A percentile compares a stretch with the other conserved stretches of the same genome.
phyloP scores from a whole-genome alignment of 2,797 vertebrate genomes.

The Enteromius mattozi region DNA sequence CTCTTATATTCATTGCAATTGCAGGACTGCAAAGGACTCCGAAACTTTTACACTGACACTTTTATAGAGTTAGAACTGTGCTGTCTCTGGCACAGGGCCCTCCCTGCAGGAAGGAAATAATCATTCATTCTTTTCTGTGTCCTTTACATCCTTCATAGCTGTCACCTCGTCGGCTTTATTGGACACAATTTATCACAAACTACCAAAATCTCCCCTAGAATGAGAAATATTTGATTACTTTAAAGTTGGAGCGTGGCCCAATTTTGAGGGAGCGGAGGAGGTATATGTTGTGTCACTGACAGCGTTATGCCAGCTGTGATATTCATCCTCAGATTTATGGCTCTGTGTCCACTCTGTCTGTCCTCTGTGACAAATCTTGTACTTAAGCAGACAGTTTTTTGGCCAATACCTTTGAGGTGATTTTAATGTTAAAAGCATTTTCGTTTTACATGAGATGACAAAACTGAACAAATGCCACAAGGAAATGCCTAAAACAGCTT shows the following conservation, averaged over 20 bases:
- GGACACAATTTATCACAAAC: slow-evolving; percentile 47
- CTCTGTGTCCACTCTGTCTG: slow-evolving; percentile 33
- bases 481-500: slow-evolving; percentile 32
- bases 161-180: slow-evolving; percentile 26
- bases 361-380: slow-evolving; percentile 43
- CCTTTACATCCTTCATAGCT: slow-evolving; percentile 45
- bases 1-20: slow-evolving; percentile 19
- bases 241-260: slow-evolving; percentile 30
- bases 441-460: slow-evolving; percentile 21
- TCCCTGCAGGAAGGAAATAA: slow-evolving; percentile 30
- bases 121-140: slow-evolving; percentile 35
- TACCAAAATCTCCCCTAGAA: slow-evolving; percentile 39
- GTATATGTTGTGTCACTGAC: slow-evolving; percentile 26
- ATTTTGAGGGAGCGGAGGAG: background rate
- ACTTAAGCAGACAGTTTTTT: slow-evolving; percentile 34
- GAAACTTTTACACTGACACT: slow-evolving; percentile 37
- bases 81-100: background rate
- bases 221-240: slow-evolving; percentile 50
- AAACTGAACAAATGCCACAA: slow-evolving; percentile 28
- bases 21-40: slow-evolving; percentile 2
- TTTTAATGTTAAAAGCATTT: slow-evolving; percentile 51
- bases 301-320: slow-evolving; percentile 30
- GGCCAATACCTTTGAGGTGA: slow-evolving; percentile 34
- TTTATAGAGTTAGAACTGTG: slow-evolving; percentile 39
- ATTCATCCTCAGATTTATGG: slow-evolving; percentile 40